These are phyloP conservation scores for Leptothorax acervorum DNA, from an alignment of 2,888 invertebrate species.

Conservation along the genomic window DNA sequence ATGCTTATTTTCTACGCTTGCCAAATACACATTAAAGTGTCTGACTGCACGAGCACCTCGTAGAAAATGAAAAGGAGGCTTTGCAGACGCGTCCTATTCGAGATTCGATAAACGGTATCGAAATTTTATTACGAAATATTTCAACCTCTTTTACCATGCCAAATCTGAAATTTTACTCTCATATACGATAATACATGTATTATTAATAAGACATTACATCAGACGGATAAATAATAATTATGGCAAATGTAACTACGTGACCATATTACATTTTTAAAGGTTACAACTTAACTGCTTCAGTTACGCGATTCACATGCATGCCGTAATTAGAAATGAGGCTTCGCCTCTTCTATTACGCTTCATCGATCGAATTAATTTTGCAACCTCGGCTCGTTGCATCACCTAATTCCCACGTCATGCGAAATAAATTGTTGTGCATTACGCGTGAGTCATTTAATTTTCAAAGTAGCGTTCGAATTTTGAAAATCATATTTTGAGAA, in stretches of 20 bases:
- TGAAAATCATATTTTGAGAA: neutral
- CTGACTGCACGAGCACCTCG: neutral
- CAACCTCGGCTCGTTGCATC: constrained; percentile 28
- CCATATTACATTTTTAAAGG: neutral
- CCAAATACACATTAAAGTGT: constrained; percentile 20
- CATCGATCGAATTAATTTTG: constrained; percentile 44
- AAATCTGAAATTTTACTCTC: neutral
- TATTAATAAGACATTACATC: constrained; percentile 15
- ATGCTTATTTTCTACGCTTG: constrained; percentile 27
- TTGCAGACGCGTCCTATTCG: neutral
- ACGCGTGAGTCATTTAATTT: neutral
- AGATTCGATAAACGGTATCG: neutral
- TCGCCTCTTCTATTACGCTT: constrained; percentile 30
- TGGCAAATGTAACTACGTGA: neutral
- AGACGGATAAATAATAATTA: neutral
- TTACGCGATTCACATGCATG: neutral
- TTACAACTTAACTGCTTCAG: neutral
- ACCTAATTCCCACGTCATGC: neutral
- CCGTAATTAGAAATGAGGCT: constrained; percentile 37
- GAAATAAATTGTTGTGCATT: neutral
- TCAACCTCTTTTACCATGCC: neutral
- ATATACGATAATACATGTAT: neutral
- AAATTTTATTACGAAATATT: neutral
- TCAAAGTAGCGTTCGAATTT: neutral
- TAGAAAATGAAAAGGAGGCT: neutral